These are phyloP conservation scores for Recurvirostra avosetta DNA, from an alignment of 2,113 vertebrate species.

Conservation along the genomic window DNA sequence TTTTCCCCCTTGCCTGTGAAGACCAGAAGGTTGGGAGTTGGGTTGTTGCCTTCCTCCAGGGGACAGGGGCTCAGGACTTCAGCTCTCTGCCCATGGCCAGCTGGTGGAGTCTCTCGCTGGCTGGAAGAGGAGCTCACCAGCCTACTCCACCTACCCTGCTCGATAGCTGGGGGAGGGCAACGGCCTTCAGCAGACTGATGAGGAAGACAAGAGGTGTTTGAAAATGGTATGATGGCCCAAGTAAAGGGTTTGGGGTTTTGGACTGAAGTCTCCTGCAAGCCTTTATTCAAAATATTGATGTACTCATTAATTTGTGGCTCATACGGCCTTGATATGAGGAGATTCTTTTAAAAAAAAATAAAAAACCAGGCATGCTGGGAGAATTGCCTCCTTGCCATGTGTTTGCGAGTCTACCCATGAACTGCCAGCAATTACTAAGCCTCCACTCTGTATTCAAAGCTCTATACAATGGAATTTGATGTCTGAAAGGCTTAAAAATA, in stretches of 20 bases:
- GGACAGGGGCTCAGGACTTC: not conserved
- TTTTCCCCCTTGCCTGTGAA: not conserved
- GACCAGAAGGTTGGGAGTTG: not conserved
- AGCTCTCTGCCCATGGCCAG: not conserved
- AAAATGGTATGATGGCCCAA: not conserved
- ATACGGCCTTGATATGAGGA: not conserved
- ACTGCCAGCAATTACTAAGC: constrained; percentile 25
- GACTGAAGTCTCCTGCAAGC: not conserved
- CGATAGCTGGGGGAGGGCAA: not conserved
- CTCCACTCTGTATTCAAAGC: constrained; percentile 36
- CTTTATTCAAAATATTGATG: not conserved
- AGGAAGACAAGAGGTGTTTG: not conserved
- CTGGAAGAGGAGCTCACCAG: not conserved
- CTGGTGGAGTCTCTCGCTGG: not conserved
- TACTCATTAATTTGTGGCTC: not conserved
- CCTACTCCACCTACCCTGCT: not conserved
- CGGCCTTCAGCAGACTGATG: not conserved
- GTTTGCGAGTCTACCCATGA: not conserved
- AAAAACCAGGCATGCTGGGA: not conserved
- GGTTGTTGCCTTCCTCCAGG: not conserved
- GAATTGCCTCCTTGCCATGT: constrained; percentile 29
- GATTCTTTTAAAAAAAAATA: not conserved
- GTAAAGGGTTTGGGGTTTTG: not conserved
- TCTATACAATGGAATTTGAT: constrained; percentile 35
- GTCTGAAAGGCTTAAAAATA: constrained; percentile 57